These are phyloP conservation scores for Acridotheres tristis DNA, from an alignment of 2,797 vertebrate genomes.

Conservation along the genomic window DNA sequence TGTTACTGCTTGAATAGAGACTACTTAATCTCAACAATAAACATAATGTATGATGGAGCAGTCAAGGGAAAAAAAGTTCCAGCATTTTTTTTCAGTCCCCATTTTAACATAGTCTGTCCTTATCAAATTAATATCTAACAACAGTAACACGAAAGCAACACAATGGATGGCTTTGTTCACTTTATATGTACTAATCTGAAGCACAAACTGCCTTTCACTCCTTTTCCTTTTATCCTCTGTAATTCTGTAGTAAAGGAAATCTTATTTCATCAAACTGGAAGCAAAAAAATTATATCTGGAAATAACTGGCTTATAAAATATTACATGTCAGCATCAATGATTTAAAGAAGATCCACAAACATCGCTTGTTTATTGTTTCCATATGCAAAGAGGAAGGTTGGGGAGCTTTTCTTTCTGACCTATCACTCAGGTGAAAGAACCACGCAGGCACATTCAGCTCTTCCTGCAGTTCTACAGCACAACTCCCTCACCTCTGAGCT, in stretches of 20 bases:
- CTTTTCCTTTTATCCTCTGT: background rate
- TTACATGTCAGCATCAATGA: background rate
- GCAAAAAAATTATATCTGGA: background rate
- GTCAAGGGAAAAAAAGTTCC: background rate
- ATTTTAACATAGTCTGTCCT: slow-evolving; percentile 45
- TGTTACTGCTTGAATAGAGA: slow-evolving; percentile 66
- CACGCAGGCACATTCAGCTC: background rate
- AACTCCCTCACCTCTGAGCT: background rate
- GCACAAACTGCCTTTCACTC: slow-evolving; percentile 3
- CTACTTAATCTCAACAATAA: slow-evolving; percentile 68
- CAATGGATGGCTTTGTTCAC: slow-evolving; percentile 53
- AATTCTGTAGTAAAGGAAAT: background rate
- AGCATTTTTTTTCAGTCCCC: slow-evolving; percentile 5
- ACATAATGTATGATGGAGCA: slow-evolving; percentile 57
- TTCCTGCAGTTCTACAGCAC: background rate
- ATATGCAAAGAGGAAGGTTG: background rate
- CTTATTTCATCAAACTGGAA: background rate
- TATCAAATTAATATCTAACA: slow-evolving; percentile 64
- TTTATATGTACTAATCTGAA: slow-evolving; percentile 26
- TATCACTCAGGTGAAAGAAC: background rate
- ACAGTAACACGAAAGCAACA: slow-evolving; percentile 32
- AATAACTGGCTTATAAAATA: background rate
- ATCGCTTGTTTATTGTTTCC: background rate
- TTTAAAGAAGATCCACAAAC: background rate
- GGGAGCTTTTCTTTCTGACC: background rate